A percentile compares a stretch with the other conserved stretches of the same genome.
These are phyloP conservation scores for Vicugna pacos DNA, from an alignment of 2,113 vertebrate species.

Conservation along the genomic window DNA sequence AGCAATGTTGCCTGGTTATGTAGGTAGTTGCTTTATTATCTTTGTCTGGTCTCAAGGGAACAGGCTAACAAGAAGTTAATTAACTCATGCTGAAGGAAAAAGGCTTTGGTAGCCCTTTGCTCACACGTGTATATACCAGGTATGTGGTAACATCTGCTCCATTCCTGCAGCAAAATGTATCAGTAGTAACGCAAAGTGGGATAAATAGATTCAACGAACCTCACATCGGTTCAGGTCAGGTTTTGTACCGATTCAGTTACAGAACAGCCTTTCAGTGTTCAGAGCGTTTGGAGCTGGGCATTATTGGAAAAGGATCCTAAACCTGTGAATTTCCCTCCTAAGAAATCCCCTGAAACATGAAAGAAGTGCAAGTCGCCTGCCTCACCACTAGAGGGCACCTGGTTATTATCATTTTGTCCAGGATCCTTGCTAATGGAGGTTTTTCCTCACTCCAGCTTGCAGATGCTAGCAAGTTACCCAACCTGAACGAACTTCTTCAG, in stretches of 20 bases:
- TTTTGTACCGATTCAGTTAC: not conserved
- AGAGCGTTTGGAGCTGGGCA: not conserved
- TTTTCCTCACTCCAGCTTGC: slow-evolving; percentile 87
- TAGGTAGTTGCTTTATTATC: not conserved
- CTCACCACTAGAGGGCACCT: slow-evolving; percentile 84
- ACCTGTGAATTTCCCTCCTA: not conserved
- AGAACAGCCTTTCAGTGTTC: not conserved
- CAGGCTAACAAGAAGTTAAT: not conserved
- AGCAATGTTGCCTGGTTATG: not conserved
- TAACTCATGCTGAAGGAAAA: not conserved
- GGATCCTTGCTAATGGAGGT: slow-evolving; percentile 58
- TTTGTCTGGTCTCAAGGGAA: not conserved
- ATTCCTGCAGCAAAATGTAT: not conserved
- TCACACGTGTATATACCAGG: not conserved
- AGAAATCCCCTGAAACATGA: not conserved
- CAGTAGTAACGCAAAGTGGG: not conserved
- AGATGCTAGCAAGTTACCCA: slow-evolving; percentile 92
- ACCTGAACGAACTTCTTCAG: slow-evolving; percentile 91
- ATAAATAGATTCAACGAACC: not conserved
- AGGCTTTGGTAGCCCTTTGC: not conserved
- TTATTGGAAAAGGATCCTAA: not conserved
- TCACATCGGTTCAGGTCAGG: not conserved
- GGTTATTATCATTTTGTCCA: not conserved
- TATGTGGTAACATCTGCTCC: not conserved
- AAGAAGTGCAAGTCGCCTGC: slow-evolving; percentile 30